Percentiles rank a stretch among this genome's conserved stretches.
phyloP scores from a whole-genome alignment of 2,113 vertebrate genomes.

The Chelonoidis abingdonii region DNA sequence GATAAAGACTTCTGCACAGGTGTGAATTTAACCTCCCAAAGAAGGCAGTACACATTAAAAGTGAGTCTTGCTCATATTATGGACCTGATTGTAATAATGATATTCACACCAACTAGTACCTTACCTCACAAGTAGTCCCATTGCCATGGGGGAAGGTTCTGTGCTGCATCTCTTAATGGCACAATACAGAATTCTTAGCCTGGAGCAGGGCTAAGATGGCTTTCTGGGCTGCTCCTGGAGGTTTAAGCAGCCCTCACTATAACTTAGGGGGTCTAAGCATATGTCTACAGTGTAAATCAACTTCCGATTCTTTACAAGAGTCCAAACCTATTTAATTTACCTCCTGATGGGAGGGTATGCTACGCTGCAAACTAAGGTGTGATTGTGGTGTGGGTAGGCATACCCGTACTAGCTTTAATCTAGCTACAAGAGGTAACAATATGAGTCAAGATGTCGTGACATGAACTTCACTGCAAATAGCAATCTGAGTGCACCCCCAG shows the following conservation, averaged over 20 bases:
- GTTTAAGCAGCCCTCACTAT: not conserved
- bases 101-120: not conserved
- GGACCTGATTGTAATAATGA: slow-evolving; percentile 28
- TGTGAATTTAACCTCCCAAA: slow-evolving; percentile 60
- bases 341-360: not conserved
- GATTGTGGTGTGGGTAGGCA: not conserved
- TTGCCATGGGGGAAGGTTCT: not conserved
- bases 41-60: slow-evolving; percentile 48
- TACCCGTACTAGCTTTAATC: not conserved
- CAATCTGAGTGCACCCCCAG: not conserved
- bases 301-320: not conserved
- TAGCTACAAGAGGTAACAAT: not conserved
- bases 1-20: slow-evolving; percentile 63
- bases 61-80: slow-evolving; percentile 45
- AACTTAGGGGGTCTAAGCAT: not conserved
- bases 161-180: not conserved
- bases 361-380: not conserved
- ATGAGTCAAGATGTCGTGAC: not conserved
- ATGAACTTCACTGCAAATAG: not conserved
- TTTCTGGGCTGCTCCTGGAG: not conserved
- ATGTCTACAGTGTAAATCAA: not conserved
- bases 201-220: not conserved
- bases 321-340: not conserved
- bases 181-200: not conserved
- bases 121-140: slow-evolving; percentile 25